Evolutionary conservation across 2,113 vertebrate genomes (phyloP), one percentile per base, ranked within the genome.

Genomic region (Eulacestoma nigropectus): DNA sequence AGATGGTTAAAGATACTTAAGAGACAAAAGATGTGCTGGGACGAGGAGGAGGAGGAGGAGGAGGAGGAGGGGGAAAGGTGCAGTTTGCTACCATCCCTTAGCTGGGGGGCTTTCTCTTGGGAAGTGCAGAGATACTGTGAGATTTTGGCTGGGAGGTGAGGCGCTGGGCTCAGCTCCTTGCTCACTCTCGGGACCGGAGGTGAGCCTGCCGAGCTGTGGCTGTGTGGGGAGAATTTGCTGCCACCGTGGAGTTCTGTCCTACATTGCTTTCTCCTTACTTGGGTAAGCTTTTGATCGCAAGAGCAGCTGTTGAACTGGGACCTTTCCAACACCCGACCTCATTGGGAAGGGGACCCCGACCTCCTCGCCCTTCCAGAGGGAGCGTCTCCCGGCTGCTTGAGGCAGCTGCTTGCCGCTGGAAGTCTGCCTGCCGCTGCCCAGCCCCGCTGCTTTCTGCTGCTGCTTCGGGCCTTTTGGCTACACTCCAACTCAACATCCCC

Each of bases 121-220:
- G 25, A 70, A 42, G 15, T 26, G 25, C 37, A 35, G 16, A 30
- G 30, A 25, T 16, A 6, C 25, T 2, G 19, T 10, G 25, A 25
- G 25, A 12, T 16, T 35, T 25, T 42, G 35, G 19, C 44, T 5
- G 35, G 16, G 53, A 7, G 9, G 5, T 12, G 19, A 20, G 13
- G 55, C 26, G 26, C 32, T 60, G 32, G 55, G 37, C 67, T 42
- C 44, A 13, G 30, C 30, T 82, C 35, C 20, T 49, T 1, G 4
- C 44, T 50, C 7, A 4, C 64, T 41, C 19, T 19, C 4, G 3
- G 46, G 41, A 39, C 22, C 3, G 8, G 22, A 20, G 13, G 8
- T 8, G 22, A 47, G 10, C 27, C 2, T 3, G 6, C 39, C 2
- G 3, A 29, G 15, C 25, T 19, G 35, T 3, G 19, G 15, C 44